These are phyloP conservation scores for Nebria salina DNA, from an alignment of 2,888 invertebrate species.

Conservation along the genomic window DNA sequence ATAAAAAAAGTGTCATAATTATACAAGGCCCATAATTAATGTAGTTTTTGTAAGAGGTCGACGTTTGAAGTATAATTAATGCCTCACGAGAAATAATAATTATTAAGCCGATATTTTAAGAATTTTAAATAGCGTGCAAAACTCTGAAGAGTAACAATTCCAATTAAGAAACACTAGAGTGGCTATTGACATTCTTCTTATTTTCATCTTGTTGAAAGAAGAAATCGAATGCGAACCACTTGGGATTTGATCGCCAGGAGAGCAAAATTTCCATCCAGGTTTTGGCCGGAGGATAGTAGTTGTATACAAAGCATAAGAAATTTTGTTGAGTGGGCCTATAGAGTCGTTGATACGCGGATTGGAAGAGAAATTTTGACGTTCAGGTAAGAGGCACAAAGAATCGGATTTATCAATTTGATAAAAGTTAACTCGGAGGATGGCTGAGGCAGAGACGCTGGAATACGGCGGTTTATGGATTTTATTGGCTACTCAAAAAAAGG, in stretches of 20 bases:
- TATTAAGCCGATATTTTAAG: not conserved
- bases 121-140: constrained; percentile 11
- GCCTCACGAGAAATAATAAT: not conserved
- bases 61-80: constrained; percentile 40
- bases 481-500: constrained; percentile 23
- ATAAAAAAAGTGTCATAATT: constrained; percentile 7
- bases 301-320: constrained; percentile 15
- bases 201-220: constrained; percentile 20
- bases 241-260: constrained; percentile 22
- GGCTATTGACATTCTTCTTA: constrained; percentile 12
- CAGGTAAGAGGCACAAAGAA: constrained; percentile 37
- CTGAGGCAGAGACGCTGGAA: not conserved
- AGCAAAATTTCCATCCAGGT: constrained; percentile 35
- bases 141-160: constrained; percentile 18
- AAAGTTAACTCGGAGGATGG: constrained; percentile 12
- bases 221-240: constrained; percentile 4
- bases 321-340: constrained; percentile 26
- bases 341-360: constrained; percentile 21
- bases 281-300: not conserved
- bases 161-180: constrained; percentile 29
- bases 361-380: constrained; percentile 31
- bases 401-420: constrained; percentile 44
- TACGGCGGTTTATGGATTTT: constrained; percentile 9
- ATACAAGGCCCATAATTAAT: constrained; percentile 30
- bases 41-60: constrained; percentile 24